phyloP scores from a whole-genome alignment of 2,888 invertebrate genomes.

The Pasiphila rectangulata region DNA sequence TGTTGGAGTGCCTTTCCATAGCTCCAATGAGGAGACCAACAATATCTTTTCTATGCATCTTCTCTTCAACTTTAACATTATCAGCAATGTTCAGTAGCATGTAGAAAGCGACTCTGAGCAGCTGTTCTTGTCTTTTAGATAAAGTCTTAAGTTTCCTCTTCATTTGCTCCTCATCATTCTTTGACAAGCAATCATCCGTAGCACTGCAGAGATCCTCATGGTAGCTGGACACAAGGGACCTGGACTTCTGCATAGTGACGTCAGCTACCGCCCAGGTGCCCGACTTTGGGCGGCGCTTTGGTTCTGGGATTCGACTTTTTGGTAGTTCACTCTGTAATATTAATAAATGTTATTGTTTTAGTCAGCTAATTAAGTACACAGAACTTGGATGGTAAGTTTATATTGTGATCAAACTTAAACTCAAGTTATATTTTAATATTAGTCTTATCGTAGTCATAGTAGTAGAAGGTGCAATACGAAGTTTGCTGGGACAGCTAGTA shows the following conservation, averaged over 20 bases:
- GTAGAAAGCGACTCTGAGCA: constrained; percentile 94
- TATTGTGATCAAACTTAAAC: too few species aligned
- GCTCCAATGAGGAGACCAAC: constrained; percentile 92
- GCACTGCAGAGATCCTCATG: constrained; percentile 83
- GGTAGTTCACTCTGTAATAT: constrained; percentile 82
- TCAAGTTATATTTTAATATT: too few species aligned
- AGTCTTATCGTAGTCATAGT: too few species aligned
- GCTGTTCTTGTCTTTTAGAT: constrained; percentile 95
- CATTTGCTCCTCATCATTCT: constrained; percentile 88
- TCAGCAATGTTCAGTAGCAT: constrained; percentile 97
- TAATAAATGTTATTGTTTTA: too few species aligned
- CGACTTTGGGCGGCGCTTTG: constrained; percentile 87
- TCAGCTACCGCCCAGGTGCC: constrained; percentile 84
- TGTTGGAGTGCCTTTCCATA: constrained; percentile 91
- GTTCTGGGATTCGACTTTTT: constrained; percentile 86
- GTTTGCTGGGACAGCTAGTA: too few species aligned
- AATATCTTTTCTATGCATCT: constrained; percentile 97
- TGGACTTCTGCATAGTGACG: constrained; percentile 79
- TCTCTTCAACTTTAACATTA: constrained; percentile 96
- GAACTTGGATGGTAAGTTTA: too few species aligned
- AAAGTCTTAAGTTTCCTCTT: constrained; percentile 88
- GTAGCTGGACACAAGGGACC: constrained; percentile 84
- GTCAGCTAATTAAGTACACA: too few species aligned
- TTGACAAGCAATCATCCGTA: constrained; percentile 69
- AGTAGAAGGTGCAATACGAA: too few species aligned